Evolutionary conservation across 2,113 vertebrate genomes (phyloP), one percentile per base, ranked within the genome.

Genomic region (Embiotoca jacksoni): DNA sequence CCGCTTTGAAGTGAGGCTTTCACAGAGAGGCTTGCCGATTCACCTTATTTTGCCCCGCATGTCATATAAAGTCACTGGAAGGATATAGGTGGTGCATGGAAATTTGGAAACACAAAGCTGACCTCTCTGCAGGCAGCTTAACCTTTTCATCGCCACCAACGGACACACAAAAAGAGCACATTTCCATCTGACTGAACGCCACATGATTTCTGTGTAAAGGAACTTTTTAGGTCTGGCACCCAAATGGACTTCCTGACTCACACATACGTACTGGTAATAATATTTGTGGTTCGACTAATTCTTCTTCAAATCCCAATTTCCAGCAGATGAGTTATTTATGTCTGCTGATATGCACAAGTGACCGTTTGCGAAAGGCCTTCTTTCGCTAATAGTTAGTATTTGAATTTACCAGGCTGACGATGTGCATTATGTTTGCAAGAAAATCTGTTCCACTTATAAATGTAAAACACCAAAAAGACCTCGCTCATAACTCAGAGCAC

Each of bases 401-500:
- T 4, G 10, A 62, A 72, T 68, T 78, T 55, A 72, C 39, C 46
- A 60, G 66, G 44, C 59, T 59, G 37, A 66, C 84, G 80, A 76
- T 23, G 23, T 23, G 23, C 23, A 23, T 23, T 59, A 31, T 65
- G 61, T 82, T 62, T 73, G 1, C 37, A 13, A 15, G 33, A 61
- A 86, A 81, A 83, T 83, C 82, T 57, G 75, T 68, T 80, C 16
- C 31, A 7, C n/a, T 15, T 39, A 49, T 60, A 11, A 47, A n/a
- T 36, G 53, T 58, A 62, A 69, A 72, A 16, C 39, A 31, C 56
- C 68, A 7, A 4, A n/a, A 59, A 41, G 75, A 31, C 66, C 83
- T 36, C 32, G 11, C 60, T 86, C 85, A 75, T 82, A 78, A 86
- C 82, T 86, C 77, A 81, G 81, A 66, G 46, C 47, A 31, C 60